These are phyloP conservation scores for Busseola fusca DNA, from an alignment of 2,888 invertebrate genomes.

Conservation along the genomic window DNA sequence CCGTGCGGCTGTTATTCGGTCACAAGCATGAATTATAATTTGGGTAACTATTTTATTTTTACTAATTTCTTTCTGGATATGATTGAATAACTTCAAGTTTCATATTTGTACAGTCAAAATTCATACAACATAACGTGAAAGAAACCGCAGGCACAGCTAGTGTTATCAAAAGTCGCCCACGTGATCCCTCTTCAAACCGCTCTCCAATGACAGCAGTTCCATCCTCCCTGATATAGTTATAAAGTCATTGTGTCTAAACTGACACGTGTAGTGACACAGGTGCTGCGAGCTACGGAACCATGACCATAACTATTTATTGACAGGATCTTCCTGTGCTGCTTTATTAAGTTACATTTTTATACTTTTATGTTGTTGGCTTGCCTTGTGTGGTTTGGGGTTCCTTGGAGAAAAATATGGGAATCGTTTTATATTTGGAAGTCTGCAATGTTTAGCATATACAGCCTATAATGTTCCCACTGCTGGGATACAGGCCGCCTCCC, in stretches of 20 bases:
- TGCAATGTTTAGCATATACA: not conserved
- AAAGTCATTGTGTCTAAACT: slow-evolving; percentile 34
- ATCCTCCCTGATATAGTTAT: slow-evolving; percentile 7
- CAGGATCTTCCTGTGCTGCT: slow-evolving; percentile 50
- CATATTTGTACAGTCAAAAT: not conserved
- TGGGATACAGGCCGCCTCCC: not conserved
- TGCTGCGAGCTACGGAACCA: slow-evolving; percentile 33
- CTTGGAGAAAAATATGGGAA: not conserved
- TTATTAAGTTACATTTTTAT: slow-evolving; percentile 34
- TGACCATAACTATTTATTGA: slow-evolving; percentile 56
- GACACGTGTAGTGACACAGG: slow-evolving; percentile 48
- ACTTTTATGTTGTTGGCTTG: slow-evolving; percentile 30
- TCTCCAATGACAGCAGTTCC: not conserved
- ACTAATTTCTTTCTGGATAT: not conserved
- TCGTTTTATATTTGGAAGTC: not conserved
- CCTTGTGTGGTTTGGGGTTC: slow-evolving; percentile 25
- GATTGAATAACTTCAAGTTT: not conserved
- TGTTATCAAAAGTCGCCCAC: not conserved
- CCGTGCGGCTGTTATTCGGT: too few species aligned
- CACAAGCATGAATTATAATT: not conserved
- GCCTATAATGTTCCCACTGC: not conserved
- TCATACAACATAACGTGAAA: not conserved
- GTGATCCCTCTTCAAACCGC: not conserved
- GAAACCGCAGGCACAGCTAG: not conserved
- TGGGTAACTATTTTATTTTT: not conserved